These are phyloP conservation scores for Apteryx owenii DNA, from an alignment of 2,113 vertebrate genomes.

Conservation along the genomic window DNA sequence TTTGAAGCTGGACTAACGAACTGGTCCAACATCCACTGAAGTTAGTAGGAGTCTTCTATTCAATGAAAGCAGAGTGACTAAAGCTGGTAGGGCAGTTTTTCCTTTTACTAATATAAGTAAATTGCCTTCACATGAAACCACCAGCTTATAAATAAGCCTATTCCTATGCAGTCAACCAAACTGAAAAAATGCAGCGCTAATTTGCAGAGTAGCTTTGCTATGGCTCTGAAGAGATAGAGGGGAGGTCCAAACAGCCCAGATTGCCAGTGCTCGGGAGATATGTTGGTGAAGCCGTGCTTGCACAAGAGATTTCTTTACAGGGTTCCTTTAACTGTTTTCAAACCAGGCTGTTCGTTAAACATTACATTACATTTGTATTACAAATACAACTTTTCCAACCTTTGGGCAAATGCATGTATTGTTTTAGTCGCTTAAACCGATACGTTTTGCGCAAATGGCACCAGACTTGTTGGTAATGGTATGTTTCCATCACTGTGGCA, in stretches of 20 bases:
- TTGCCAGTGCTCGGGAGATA: background rate
- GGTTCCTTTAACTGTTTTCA: background rate
- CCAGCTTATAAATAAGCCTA: background rate
- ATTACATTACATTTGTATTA: background rate
- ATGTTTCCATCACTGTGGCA: background rate
- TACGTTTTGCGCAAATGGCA: background rate
- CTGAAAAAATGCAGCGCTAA: background rate
- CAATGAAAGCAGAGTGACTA: constrained; percentile 9
- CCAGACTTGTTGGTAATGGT: background rate
- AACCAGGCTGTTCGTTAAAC: background rate
- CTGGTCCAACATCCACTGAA: constrained; percentile 1
- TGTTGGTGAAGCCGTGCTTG: background rate
- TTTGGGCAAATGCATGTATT: background rate
- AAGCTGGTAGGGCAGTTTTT: background rate
- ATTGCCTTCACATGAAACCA: constrained; percentile 15
- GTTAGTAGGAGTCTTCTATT: constrained; percentile 8
- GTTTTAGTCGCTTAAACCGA: background rate
- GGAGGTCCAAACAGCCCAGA: background rate
- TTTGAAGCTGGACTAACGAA: constrained; percentile 24
- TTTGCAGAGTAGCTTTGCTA: background rate
- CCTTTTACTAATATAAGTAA: background rate
- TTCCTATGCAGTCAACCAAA: background rate
- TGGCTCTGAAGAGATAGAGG: background rate
- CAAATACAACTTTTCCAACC: background rate
- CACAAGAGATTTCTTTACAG: background rate